Evolutionary conservation across 2,113 vertebrate species (phyloP).

Genomic region (Tragelaphus imberbis): DNA sequence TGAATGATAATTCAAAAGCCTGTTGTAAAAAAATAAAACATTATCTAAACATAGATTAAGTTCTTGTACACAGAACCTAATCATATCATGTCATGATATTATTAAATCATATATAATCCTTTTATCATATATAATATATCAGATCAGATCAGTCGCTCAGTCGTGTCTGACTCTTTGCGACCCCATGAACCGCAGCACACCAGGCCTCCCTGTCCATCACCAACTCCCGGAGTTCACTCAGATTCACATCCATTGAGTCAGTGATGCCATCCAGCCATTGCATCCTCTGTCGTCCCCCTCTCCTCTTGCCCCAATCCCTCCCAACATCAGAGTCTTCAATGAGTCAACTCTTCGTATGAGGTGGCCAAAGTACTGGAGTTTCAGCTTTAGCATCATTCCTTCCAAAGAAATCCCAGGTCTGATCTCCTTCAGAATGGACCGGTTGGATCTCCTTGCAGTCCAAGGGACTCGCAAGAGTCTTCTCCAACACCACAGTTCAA

Average conservation of each 20-base stretch:
- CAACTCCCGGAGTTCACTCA: rapidly evolving
- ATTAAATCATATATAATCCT: too few relatives aligned
- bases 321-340: not conserved
- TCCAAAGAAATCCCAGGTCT: not conserved
- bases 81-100: not conserved
- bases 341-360: not conserved
- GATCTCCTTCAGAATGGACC: not conserved
- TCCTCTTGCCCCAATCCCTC: not conserved
- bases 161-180: not conserved
- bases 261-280: not conserved
- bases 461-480: not conserved
- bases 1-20: not conserved
- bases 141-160: not conserved
- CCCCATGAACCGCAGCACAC: not conserved
- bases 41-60: constrained; percentile 2
- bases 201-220: not conserved
- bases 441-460: not conserved
- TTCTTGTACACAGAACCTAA: not conserved
- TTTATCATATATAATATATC: too few relatives aligned
- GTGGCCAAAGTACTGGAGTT: not conserved
- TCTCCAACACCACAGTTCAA: not conserved
- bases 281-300: not conserved
- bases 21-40: not conserved
- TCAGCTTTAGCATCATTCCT: not conserved
- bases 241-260: not conserved